Evolutionary conservation across 2,888 invertebrate genomes (phyloP).

Genomic region (Bhutanitis thaidina): DNA sequence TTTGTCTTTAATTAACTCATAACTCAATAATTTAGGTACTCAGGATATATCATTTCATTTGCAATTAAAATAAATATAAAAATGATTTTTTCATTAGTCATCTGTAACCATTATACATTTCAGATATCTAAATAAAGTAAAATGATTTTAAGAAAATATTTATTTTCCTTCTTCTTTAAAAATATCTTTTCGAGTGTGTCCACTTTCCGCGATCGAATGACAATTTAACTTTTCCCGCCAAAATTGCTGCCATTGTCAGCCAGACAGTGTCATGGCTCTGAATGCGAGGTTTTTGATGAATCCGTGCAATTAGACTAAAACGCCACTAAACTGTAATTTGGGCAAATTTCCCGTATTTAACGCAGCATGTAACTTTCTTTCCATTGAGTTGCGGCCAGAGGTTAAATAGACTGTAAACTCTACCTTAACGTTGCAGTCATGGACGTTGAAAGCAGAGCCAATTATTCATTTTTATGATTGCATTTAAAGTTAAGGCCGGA

Average conservation of each 20-base stretch:
- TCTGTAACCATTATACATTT: too few relatives aligned
- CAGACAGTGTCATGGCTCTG: conserved; percentile 49
- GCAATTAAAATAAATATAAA: too few relatives aligned
- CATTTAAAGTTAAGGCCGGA: conserved; percentile 4
- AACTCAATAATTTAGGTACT: too few relatives aligned
- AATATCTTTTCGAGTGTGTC: too few relatives aligned
- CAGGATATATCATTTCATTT: too few relatives aligned
- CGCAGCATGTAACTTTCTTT: conserved; percentile 71
- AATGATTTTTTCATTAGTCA: too few relatives aligned
- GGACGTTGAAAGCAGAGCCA: conserved; percentile 28
- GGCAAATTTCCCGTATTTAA: conserved; percentile 65
- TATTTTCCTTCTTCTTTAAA: too few relatives aligned
- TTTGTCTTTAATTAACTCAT: too few relatives aligned
- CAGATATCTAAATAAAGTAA: too few relatives aligned
- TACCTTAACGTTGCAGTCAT: conserved; percentile 35
- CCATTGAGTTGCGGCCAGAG: conserved; percentile 44
- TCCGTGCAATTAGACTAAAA: conserved; percentile 70
- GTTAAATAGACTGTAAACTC: conserved; percentile 70
- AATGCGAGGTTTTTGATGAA: conserved; percentile 57
- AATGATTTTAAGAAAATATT: too few relatives aligned
- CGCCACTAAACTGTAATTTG: conserved; percentile 67
- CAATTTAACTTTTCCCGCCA: conserved; percentile 6
- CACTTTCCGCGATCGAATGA: too few relatives aligned
- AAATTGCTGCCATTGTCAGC: conserved; percentile 60
- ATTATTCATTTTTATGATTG: conserved; percentile 8